Percentiles rank a stretch among this genome's conserved stretches.
Evolutionary conservation across 2,888 invertebrate genomes (phyloP).

Genomic region (Hoplodrina blanda): DNA sequence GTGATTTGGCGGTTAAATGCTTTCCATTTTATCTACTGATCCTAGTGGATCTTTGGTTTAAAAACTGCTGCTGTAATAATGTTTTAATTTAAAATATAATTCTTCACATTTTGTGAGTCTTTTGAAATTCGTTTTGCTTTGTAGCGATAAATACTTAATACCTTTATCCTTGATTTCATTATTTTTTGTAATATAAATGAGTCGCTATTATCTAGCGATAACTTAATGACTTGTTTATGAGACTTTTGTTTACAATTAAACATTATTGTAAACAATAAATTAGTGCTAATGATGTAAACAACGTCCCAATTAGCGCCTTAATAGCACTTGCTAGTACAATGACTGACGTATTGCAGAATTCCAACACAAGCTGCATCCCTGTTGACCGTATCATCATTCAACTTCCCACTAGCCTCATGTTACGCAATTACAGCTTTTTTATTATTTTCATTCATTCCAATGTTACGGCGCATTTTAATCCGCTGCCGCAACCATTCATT

Average conservation of each 20-base stretch:
- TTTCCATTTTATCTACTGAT: background rate
- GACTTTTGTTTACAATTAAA: background rate
- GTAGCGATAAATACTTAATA: background rate
- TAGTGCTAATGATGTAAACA: slow-evolving; percentile 26
- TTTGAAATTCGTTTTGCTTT: background rate
- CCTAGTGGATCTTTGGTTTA: background rate
- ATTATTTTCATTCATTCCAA: slow-evolving; percentile 86
- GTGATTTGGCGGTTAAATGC: background rate
- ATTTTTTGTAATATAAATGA: background rate
- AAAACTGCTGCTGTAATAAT: no score
- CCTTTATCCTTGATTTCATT: background rate
- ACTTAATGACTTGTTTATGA: background rate
- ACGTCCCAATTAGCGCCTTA: slow-evolving; percentile 12
- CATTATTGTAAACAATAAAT: background rate
- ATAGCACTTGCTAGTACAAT: slow-evolving; percentile 15
- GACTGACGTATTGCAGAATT: slow-evolving; percentile 13
- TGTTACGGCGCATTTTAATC: slow-evolving; percentile 86
- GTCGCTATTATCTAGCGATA: no score
- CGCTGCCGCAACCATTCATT: slow-evolving; percentile 84
- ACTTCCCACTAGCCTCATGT: slow-evolving; percentile 78
- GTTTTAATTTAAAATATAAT: no score
- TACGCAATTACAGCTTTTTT: slow-evolving; percentile 83
- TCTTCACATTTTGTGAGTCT: no score
- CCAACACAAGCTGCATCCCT: slow-evolving; percentile 48
- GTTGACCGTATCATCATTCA: slow-evolving; percentile 63